These are phyloP conservation scores for Actenoides hombroni DNA, from an alignment of 2,113 vertebrate genomes.

Conservation along the genomic window DNA sequence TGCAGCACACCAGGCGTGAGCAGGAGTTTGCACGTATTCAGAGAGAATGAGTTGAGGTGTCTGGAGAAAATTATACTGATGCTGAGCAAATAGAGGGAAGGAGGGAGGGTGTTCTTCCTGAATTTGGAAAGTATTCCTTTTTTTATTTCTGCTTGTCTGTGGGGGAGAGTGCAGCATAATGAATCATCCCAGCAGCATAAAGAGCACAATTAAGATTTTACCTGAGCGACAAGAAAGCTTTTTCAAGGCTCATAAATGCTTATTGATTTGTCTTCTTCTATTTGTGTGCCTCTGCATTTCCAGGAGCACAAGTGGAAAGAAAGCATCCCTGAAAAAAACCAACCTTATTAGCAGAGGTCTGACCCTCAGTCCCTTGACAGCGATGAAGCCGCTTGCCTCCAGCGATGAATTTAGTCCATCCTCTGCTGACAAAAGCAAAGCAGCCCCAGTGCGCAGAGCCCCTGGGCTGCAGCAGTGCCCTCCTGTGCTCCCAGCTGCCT, in stretches of 20 bases:
- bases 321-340: not conserved
- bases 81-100: not conserved
- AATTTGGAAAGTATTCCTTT: conserved; percentile 5
- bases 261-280: conserved; percentile 46
- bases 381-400: not conserved
- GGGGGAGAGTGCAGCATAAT: not conserved
- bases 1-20: not conserved
- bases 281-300: conserved; percentile 29
- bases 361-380: not conserved
- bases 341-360: not conserved
- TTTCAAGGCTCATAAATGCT: conserved; percentile 31
- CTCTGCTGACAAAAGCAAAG: not conserved
- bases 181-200: conserved; percentile 5
- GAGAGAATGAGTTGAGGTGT: not conserved
- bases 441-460: not conserved
- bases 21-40: not conserved
- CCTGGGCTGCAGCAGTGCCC: not conserved
- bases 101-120: not conserved
- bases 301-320: not conserved
- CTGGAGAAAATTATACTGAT: not conserved
- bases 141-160: conserved; percentile 14
- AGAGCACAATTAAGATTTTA: not conserved
- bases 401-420: not conserved
- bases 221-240: not conserved
- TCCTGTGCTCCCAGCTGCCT: not conserved